Conservation (phyloP, 2,113 vertebrate genomes). For the Perognathus longimembris region DNA sequence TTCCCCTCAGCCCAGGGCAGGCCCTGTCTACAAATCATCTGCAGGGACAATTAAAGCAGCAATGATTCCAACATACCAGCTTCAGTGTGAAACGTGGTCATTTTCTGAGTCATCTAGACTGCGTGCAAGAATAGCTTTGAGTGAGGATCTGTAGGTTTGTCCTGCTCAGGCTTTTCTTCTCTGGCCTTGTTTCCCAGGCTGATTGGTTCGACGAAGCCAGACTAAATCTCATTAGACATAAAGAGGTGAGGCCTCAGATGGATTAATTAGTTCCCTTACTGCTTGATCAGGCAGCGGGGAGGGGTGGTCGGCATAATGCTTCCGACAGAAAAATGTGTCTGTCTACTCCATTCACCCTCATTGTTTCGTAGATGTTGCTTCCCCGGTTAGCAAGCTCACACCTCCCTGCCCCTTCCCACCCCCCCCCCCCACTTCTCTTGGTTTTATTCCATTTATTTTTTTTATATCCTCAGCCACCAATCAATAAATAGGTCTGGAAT, state of each 20-base stretch:
- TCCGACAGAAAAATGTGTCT: no score
- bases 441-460: conserved; percentile 25
- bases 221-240: conserved; percentile 56
- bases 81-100: conserved; percentile 38
- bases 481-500: conserved; percentile 31
- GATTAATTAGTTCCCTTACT: not conserved
- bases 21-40: conserved; percentile 60
- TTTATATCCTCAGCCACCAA: not conserved
- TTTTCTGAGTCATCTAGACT: conserved; percentile 23
- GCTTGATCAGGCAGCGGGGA: not conserved
- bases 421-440: not conserved
- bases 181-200: not conserved
- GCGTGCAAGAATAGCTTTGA: conserved; percentile 45
- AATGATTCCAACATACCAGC: conserved; percentile 38
- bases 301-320: not conserved
- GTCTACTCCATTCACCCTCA: not conserved
- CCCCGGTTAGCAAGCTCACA: not conserved
- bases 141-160: not conserved
- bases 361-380: not conserved
- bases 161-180: conserved; percentile 43
- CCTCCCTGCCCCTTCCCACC: not conserved
- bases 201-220: conserved; percentile 59
- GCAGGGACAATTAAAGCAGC: conserved; percentile 37
- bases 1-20: conserved; percentile 65
- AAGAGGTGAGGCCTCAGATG: not conserved